Conservation (phyloP, 2,888 invertebrate genomes). For the Ochropleura leucogaster region DNA sequence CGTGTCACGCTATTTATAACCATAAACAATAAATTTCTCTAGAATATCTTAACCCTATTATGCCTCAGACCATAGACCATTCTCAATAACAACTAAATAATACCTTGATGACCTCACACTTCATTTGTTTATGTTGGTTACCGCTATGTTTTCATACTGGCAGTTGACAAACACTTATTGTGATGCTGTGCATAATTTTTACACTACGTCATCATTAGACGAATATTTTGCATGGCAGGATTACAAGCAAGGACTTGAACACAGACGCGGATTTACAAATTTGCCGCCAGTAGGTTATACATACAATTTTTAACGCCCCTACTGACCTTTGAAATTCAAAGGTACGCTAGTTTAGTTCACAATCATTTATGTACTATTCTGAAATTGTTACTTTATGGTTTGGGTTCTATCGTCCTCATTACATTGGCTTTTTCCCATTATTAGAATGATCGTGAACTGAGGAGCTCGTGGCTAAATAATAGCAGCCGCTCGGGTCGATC, state of each 20-base stretch:
- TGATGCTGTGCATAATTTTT: conserved; percentile 35
- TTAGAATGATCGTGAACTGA: no score
- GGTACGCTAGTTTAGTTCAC: no score
- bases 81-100: conserved; percentile 18
- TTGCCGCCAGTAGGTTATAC: no score
- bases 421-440: no score
- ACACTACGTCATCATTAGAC: conserved; percentile 8
- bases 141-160: conserved; percentile 36
- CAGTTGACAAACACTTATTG: conserved; percentile 47
- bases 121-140: conserved; percentile 35
- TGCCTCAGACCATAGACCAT: not conserved
- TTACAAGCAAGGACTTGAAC: not conserved
- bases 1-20: conserved; percentile 9
- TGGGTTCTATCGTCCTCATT: no score
- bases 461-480: no score
- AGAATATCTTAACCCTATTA: conserved; percentile 20
- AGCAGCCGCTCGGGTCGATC: no score
- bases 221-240: not conserved
- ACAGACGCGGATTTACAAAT: no score
- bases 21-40: conserved; percentile 23
- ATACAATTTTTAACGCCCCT: no score
- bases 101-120: conserved; percentile 41
- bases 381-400: no score
- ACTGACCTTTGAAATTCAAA: no score
- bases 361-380: no score